These are phyloP conservation scores for Griposia aprilina DNA, from an alignment of 2,888 invertebrate species.

Conservation along the genomic window DNA sequence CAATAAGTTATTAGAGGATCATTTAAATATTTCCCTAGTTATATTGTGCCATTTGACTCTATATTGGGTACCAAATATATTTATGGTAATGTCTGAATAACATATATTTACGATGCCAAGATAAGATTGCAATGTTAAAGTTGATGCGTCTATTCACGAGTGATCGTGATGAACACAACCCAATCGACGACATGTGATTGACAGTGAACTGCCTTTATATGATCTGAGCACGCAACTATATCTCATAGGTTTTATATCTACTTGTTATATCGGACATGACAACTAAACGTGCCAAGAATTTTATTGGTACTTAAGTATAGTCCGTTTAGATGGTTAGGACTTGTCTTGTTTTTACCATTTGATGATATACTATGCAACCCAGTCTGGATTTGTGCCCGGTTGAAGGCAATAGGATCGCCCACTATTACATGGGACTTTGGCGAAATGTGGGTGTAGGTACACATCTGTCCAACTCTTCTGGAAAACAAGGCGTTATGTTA, in stretches of 20 bases:
- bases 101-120: conserved; percentile 32
- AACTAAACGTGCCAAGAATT: conserved; percentile 37
- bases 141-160: conserved; percentile 43
- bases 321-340: conserved; percentile 6
- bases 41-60: conserved; percentile 26
- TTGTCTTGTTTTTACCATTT: background rate
- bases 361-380: background rate
- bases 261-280: conserved; percentile 15
- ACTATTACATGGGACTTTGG: background rate
- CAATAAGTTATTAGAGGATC: background rate
- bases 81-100: conserved; percentile 33
- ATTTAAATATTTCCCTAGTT: conserved; percentile 14
- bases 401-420: background rate
- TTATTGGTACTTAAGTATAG: conserved; percentile 6
- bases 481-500: background rate
- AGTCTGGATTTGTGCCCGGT: background rate
- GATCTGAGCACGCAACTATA: conserved; percentile 42
- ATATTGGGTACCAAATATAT: conserved; percentile 31
- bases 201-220: conserved; percentile 54
- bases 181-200: conserved; percentile 41
- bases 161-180: conserved; percentile 40
- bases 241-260: conserved; percentile 17
- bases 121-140: conserved; percentile 33
- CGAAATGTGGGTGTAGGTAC: background rate
- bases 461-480: background rate